Base-by-base conservation (phyloP, 2,797 vertebrate species). In the Xerus rutilus region DNA sequence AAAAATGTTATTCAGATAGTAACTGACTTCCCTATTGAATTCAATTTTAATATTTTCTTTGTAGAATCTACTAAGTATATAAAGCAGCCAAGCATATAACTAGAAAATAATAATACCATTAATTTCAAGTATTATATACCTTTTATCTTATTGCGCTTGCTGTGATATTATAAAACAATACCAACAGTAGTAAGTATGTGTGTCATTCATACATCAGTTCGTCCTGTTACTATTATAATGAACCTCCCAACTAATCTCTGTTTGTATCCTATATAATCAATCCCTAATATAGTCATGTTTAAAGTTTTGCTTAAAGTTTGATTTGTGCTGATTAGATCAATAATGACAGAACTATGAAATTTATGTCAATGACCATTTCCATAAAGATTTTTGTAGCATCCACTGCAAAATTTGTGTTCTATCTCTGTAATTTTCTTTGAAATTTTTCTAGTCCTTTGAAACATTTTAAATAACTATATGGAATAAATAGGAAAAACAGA, bases 21-120 rank as follows among this genome's bases (percentile, higher is more conserved):
- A 86, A 79, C 62, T 32, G 7, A 67, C 28, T 88, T 95, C 2
- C 2, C 78, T 95, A 52, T 32, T 81, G 6, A 57, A 76, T 72
- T 96, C 32, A 90, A 81, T 65, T 91, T 88, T 64, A 78, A 47
- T 73, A 73, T 73, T 90, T 96, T 94, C 88, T 82, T 77, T 15
- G 25, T 89, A 76, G 78, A 89, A 47, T 67, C 7, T 70, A 30
- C 1, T 89, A 30, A 25, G 5, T 74, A 76, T 67, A 76, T 5
- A 21, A 76, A 83, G n/a, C 21, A 59, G 7, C 28, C 39, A 92
- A 88, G 9, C 14, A 74, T 78, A 86, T 57, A 23, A 88, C 8
- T 82, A 21, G 32, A 95, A 90, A 91, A 49, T 73, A 73, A 88
- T 85, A 47, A 59, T n/a, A 5, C 11, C 43, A 32, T 59, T 92